Evolutionary conservation across 2,888 invertebrate species (phyloP), one percentile per base, ranked within the genome.

Genomic region (Thymelicus lineola): DNA sequence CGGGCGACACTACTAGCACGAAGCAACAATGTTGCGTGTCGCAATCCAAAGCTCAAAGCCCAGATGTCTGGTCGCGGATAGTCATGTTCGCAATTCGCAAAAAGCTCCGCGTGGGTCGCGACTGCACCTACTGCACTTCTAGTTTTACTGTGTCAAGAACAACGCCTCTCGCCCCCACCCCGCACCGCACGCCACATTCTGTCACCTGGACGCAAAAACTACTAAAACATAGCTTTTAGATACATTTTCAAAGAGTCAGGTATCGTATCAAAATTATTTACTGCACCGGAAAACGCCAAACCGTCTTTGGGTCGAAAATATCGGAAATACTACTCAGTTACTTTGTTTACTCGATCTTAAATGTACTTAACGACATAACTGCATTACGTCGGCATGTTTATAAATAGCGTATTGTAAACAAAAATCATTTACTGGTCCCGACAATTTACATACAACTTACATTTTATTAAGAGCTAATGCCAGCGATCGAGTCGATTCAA

Each of bases 111-210:
- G 93, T 93, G 88, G 93, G 93, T 79, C 84, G 90, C 85, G 83
- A 86, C 88, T 91, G 93, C 93, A 92, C 91, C 92, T 92, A 93
- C 91, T 93, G 93, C 92, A 92, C 91, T 91, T 91, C 92, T 91
- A 91, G 92, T 89, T 89, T 93, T 93, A 93, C 93, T 93, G 91
- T 93, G 93, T 93, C 93, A 93, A 93, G 93, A 88, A 93, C 93
- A 89, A 93, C 93, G 87, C 85, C 90, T 91, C 88, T 87, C 88
- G 88, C 83, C 90, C 89, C 86, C 82, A 84, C 86, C 75, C 73
- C 76, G 73, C 84, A 80, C 78, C 75, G 73, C 73, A 74, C 63
- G 38, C 17, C 63, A 64, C 59, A 76, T 79, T 77, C 76, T 77
- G 75, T 78, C 82, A 80, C 77, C 78, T 77, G 78, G 72, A 75